Percentiles rank a stretch among this genome's conserved stretches.
Conservation (phyloP, 2,888 invertebrate species). For the Terebella lapidaria region DNA sequence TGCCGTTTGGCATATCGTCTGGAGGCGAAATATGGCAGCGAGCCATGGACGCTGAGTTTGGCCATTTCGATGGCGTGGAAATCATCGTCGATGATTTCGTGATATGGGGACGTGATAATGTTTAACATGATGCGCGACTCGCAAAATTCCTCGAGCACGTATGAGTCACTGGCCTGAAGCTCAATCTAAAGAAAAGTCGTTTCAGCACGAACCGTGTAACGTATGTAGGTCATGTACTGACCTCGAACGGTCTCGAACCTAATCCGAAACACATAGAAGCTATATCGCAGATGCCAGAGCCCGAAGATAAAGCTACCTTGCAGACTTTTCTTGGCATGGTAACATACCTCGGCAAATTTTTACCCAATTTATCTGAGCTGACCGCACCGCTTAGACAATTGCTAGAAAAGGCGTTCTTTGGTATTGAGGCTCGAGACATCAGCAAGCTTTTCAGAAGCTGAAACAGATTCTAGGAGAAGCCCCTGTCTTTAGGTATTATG, state of each 20-base stretch:
- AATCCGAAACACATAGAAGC: not conserved
- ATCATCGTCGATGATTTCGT: slow-evolving; percentile 5
- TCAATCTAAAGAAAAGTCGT: not conserved
- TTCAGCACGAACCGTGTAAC: not conserved
- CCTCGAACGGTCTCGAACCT: not conserved
- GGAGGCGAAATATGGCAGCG: slow-evolving; percentile 6
- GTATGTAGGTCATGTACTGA: not conserved
- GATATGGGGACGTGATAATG: not conserved
- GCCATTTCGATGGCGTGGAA: not conserved
- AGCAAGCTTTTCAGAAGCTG: not conserved
- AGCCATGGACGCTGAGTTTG: slow-evolving; percentile 4
- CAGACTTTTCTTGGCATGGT: not conserved
- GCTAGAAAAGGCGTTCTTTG: not conserved
- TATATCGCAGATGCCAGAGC: not conserved
- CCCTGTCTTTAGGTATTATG: slow-evolving; percentile 1
- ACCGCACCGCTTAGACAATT: slow-evolving; percentile 10
- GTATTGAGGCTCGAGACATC: not conserved
- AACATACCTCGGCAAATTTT: not conserved
- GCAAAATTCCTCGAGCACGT: not conserved
- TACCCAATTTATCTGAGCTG: slow-evolving; percentile 19
- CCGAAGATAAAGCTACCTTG: not conserved
- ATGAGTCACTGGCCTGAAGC: not conserved
- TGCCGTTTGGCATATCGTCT: slow-evolving; percentile 11
- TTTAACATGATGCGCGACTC: slow-evolving; percentile 3
- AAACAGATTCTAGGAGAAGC: not conserved